Evolutionary conservation across 2,888 invertebrate species (phyloP), one percentile per base, ranked within the genome.

Genomic region (Habroteleia sp.): DNA sequence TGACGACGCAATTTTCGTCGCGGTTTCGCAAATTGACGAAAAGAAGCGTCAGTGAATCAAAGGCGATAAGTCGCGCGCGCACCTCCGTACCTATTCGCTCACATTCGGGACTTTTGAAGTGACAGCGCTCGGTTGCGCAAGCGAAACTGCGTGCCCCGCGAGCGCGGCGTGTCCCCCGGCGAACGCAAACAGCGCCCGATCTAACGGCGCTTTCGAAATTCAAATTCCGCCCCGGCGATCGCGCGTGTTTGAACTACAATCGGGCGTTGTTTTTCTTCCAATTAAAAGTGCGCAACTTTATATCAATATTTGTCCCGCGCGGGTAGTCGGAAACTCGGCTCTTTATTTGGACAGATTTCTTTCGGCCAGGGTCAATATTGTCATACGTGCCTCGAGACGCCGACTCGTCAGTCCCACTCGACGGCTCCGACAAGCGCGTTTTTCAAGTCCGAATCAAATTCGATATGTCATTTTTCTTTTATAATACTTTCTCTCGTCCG

Each of bases 361-460:
- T 56, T 56, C 56, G 29, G 10, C 48, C 42, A 42, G 68, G 60
- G 77, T 76, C 75, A 81, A 81, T 81, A 81, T 81, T 81, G 76
- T 77, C 78, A 76, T 77, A 80, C 79, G 79, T 77, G 79, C 48
- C 77, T 77, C 63, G 46, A 78, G 74, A 77, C 76, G 63, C 46
- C 62, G 50, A 77, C 68, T 50, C 66, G 23, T 5, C 27, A 20
- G 4, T 20, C 20, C 20, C 20, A 20, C 20, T 20, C 20, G 20
- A 20, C 20, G 20, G 20, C 20, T 20, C 20, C 20, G 4, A 20
- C n/a, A n/a, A n/a, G n/a, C n/a, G n/a, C n/a, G n/a, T n/a, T n/a
- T n/a, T n/a, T n/a, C n/a, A n/a, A n/a, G n/a, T n/a, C n/a, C n/a
- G n/a, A n/a, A n/a, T n/a, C n/a, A n/a, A n/a, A n/a, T n/a, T n/a